Evolutionary conservation across 2,888 invertebrate genomes (phyloP), one percentile per base, ranked within the genome.

Genomic region (Mimachlamys varia): DNA sequence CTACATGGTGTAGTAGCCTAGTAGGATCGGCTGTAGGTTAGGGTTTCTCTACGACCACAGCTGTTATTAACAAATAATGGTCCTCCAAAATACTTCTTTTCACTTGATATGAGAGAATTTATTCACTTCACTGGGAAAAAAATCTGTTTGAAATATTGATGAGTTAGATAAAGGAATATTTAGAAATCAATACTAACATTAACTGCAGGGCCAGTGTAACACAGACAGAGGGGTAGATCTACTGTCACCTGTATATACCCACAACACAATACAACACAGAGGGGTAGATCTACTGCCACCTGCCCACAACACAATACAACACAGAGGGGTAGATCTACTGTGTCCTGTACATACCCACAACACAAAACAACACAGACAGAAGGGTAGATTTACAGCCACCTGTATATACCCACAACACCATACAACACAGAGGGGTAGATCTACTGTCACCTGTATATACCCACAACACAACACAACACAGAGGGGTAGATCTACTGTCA

Each of bases 141-240:
- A 76, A 33, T 33, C 27, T 17, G 62, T 10, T n/a, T 76, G 76
- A 76, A 76, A 76, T 76, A 76, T 76, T 76, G 76, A 76, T 76
- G 76, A 76, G 76, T 76, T 33, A 76, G 76, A 76, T 76, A 33
- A 58, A 76, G 27, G 76, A 76, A 76, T 12, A 76, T 76, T 76
- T 76, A 7, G 76, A 76, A 76, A 76, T 76, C 76, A 76, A 76
- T 76, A 76, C 27, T 27, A 33, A 27, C 27, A 27, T 76, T 27
- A 27, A 76, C n/a, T 22, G 33, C 76, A 4, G 76, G 33, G 76
- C 76, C 76, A 76, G 27, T 53, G 19, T 19, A n/a, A 58, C 22
- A 1, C n/a, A 76, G 76, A 76, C 76, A 76, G 33, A 76, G 76
- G 76, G 76, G 76, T 76, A 33, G 33, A 76, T 76, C 33, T 27